These are phyloP conservation scores for Batillaria attramentaria DNA, from an alignment of 1,140 invertebrate genomes.

Conservation along the genomic window DNA sequence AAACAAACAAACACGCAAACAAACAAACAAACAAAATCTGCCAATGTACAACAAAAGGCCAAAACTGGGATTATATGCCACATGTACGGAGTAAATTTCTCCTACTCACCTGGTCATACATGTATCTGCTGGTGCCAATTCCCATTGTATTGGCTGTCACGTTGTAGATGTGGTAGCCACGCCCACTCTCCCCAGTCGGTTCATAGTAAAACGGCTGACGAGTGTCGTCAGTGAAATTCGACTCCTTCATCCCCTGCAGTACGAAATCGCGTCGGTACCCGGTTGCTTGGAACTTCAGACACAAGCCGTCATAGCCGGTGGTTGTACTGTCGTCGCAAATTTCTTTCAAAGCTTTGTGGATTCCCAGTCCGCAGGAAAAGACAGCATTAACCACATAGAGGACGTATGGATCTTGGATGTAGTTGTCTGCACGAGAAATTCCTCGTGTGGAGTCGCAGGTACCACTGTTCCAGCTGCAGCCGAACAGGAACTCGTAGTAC, in stretches of 20 bases:
- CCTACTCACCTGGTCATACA: slow-evolving; percentile 58
- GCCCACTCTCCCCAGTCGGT: slow-evolving; percentile 59
- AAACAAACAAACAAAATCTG: background rate
- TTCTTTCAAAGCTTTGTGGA: slow-evolving; percentile 54
- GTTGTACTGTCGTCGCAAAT: slow-evolving; percentile 42
- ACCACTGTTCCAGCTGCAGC: slow-evolving; percentile 8
- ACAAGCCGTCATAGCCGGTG: slow-evolving; percentile 40
- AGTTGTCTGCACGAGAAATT: slow-evolving; percentile 54
- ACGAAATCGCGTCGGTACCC: slow-evolving; percentile 58
- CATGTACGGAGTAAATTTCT: no score
- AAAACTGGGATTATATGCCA: no score
- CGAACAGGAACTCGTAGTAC: slow-evolving; percentile 55
- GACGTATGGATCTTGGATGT: slow-evolving; percentile 66
- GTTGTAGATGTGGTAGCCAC: slow-evolving; percentile 69
- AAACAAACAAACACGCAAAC: background rate
- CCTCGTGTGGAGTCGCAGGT: slow-evolving; percentile 36
- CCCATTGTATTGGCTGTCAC: slow-evolving; percentile 18
- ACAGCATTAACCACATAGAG: slow-evolving; percentile 69
- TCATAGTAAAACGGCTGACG: slow-evolving; percentile 65
- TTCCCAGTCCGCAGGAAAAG: slow-evolving; percentile 60
- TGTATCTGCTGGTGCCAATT: slow-evolving; percentile 6
- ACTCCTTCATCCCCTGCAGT: slow-evolving; percentile 49
- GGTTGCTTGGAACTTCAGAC: slow-evolving; percentile 53
- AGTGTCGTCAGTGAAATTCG: slow-evolving; percentile 62
- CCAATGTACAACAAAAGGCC: background rate